Conservation (phyloP, 2,797 vertebrate species). For the Sebastes itinus region DNA sequence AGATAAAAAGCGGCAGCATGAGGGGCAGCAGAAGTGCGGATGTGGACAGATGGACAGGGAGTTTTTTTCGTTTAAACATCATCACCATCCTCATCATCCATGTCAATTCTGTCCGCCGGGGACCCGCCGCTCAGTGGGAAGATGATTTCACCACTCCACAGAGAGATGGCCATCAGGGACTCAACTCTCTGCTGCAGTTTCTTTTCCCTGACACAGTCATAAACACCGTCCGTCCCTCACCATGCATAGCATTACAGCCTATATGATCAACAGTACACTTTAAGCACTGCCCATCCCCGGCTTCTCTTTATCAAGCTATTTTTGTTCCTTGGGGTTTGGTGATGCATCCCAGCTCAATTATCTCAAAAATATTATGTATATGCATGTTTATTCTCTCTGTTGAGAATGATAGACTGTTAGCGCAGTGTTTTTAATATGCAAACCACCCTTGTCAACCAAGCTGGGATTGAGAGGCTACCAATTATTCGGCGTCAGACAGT, state of each 20-base stretch:
- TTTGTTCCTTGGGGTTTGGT: conserved; percentile 57
- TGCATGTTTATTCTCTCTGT: conserved; percentile 68
- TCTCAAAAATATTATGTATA: conserved; percentile 73
- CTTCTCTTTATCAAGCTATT: conserved; percentile 63
- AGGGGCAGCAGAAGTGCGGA: conserved; percentile 22
- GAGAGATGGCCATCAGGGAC: conserved; percentile 79
- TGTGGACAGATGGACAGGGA: conserved; percentile 77
- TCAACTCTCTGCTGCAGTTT: conserved; percentile 41
- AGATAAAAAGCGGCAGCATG: neutral
- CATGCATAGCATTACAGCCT: conserved; percentile 56
- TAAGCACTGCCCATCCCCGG: conserved; percentile 50
- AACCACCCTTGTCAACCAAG: conserved; percentile 80
- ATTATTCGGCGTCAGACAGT: conserved; percentile 80
- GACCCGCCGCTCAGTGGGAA: conserved; percentile 69
- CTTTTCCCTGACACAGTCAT: conserved; percentile 46
- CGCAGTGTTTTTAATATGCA: conserved; percentile 82
- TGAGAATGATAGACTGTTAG: conserved; percentile 68
- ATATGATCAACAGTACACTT: conserved; percentile 61
- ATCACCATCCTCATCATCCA: conserved; percentile 81
- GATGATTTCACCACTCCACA: conserved; percentile 71
- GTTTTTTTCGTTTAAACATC: conserved; percentile 70
- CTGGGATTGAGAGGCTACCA: conserved; percentile 84
- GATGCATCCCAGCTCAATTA: conserved; percentile 76
- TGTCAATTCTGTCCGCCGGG: conserved; percentile 72
- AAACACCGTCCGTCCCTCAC: conserved; percentile 71